Percentiles rank a stretch among this genome's conserved stretches.
These are phyloP conservation scores for Gobio gobio DNA, from an alignment of 2,113 vertebrate species.

Conservation along the genomic window DNA sequence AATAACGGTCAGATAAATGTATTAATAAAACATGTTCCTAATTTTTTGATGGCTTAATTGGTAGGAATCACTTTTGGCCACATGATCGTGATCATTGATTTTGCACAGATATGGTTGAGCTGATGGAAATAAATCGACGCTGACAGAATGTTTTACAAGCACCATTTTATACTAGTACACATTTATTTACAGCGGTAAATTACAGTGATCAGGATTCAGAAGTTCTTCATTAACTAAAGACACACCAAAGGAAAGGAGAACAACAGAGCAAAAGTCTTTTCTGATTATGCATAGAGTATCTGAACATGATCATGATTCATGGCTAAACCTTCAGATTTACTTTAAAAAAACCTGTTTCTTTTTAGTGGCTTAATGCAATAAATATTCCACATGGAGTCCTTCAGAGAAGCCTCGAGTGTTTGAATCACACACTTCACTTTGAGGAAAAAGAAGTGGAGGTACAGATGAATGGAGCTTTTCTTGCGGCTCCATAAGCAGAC, in stretches of 20 bases:
- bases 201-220: slow-evolving; percentile 57
- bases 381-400: neutral
- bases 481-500: neutral
- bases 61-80: no score
- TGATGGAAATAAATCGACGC: neutral
- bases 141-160: slow-evolving; percentile 49
- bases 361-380: neutral
- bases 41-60: no score
- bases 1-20: no score
- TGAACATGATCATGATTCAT: slow-evolving; percentile 20
- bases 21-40: no score
- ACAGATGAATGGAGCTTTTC: neutral
- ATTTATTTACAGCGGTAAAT: slow-evolving; percentile 80
- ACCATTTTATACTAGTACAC: slow-evolving; percentile 73
- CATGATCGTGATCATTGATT: no score
- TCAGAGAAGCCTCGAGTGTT: neutral
- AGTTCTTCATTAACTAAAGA: neutral
- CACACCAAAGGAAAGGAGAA: neutral
- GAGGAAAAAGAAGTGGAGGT: neutral
- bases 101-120: no score
- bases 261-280: slow-evolving; percentile 12
- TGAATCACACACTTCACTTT: neutral
- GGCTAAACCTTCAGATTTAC: neutral
- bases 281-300: slow-evolving; percentile 31
- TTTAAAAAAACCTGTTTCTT: neutral